Base-by-base conservation (phyloP, 92 coral and sea anemone species). In the Muricea muricata region DNA sequence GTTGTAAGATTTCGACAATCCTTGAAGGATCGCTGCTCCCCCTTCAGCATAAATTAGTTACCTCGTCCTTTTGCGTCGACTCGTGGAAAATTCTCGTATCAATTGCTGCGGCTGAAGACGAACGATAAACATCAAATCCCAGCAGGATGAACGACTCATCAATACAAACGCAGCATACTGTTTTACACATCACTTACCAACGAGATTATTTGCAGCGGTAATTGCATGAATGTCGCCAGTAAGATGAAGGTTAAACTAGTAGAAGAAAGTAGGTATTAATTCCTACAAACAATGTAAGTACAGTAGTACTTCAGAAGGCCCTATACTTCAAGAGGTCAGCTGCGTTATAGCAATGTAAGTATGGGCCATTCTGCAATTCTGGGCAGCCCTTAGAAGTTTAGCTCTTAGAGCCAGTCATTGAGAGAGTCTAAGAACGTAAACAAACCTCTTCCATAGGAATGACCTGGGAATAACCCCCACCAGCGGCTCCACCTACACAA, bases 381-480 rank as follows among this genome's bases (percentile, higher is more conserved):
- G n/a, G n/a, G n/a, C n/a, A n/a, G n/a, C n/a, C n/a, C n/a, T n/a
- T n/a, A n/a, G n/a, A n/a, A n/a, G n/a, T n/a, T n/a, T n/a, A n/a
- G n/a, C n/a, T n/a, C n/a, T n/a, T n/a, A n/a, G n/a, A n/a, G n/a
- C n/a, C n/a, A n/a, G n/a, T n/a, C n/a, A n/a, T n/a, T n/a, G n/a
- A n/a, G n/a, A n/a, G n/a, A n/a, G n/a, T n/a, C n/a, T 18, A 17
- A 17, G 25, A 61, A 61, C n/a, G 1, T 11, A 23, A 61, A 55
- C 97, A 18, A n/a, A 95, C 98, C 93, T 95, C 98, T 60, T 95
- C 98, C 98, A 95, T 95, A 11, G 98, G 98, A 73, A 95, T 93
- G 20, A 95, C 97, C 68, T 95, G 98, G 0, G 98, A 93, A 31
- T 95, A 95, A 24, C 98, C 98, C 17, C 98, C 98, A 25, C 98